Evolutionary conservation across 2,113 vertebrate species (phyloP).

Genomic region (Pavo muticus): DNA sequence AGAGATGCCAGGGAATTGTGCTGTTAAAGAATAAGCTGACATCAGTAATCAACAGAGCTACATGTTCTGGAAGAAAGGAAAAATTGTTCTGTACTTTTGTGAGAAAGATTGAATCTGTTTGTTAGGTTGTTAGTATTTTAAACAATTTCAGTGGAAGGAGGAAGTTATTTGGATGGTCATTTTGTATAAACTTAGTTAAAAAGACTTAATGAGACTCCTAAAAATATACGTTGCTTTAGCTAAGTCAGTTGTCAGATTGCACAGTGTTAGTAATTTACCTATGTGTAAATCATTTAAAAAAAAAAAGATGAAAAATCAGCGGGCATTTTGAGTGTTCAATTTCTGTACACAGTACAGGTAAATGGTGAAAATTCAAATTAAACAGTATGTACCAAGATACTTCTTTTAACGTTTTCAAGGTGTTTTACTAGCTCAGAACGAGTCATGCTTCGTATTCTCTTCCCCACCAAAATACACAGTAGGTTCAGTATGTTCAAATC

Average conservation of each 20-base stretch:
- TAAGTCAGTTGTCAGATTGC: background rate
- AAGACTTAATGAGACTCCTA: background rate
- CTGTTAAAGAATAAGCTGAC: background rate
- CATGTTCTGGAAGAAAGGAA: background rate
- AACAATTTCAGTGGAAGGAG: background rate
- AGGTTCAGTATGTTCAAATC: background rate
- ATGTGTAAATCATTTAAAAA: background rate
- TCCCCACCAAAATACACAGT: background rate
- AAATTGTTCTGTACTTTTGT: background rate
- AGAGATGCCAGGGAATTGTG: background rate
- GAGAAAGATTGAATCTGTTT: background rate
- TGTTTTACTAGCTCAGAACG: background rate
- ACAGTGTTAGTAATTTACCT: background rate
- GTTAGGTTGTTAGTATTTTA: background rate
- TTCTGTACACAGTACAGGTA: background rate
- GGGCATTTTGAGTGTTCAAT: fast-evolving
- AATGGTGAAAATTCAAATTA: background rate
- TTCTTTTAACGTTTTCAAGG: background rate
- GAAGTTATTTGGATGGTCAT: background rate
- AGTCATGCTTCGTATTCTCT: background rate
- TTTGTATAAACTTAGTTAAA: background rate
- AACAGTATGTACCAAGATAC: background rate
- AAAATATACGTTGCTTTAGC: background rate
- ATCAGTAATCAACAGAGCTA: background rate
- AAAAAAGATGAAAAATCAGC: too few species aligned